Base-by-base conservation (phyloP, 2,888 invertebrate genomes). In the Poecilus cupreus region DNA sequence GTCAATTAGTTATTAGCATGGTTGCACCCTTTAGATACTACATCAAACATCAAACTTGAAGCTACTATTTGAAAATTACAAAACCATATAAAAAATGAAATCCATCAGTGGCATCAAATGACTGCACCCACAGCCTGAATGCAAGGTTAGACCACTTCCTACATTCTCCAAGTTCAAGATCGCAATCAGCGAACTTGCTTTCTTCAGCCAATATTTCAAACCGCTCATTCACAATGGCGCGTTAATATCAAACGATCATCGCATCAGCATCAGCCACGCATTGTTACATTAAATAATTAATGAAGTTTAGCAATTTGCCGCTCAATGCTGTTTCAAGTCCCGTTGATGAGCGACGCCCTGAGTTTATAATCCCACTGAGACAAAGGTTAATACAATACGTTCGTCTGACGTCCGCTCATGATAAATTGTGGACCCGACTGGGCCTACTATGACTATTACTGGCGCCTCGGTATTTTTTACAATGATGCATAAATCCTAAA, bases 221-320 rank as follows among this genome's bases (percentile, higher is more conserved):
- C 43, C 43, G 60, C 26, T 54, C 54, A 60, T 60, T 60, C 26
- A 60, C 60, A 60, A 60, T 60, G 26, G 60, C 60, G 26, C 60
- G 32, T 60, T 54, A 60, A 60, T 60, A 60, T 60, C 60, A 60
- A 60, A 24, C 60, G 60, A 60, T 60, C 24, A 60, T 60, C 60
- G 60, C 22, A 22, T 20, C 49, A 54, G 3, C 24, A 60, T 60
- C 60, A 60, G 60, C 26, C 60, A 60, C 60, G 60, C 60, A 60
- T 60, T 60, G 60, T 60, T 60, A 60, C 60, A 60, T 60, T 60
- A 26, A 60, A 60, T 60, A 60, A 60, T 60, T 60, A 60, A 60
- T 60, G 60, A 60, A 60, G 60, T 60, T 60, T 26, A 60, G 60
- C 26, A 60, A 60, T 60, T 60, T 60, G 26, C 60, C 60, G 60